Conservation (phyloP, 2,797 vertebrate species). For the Oreortyx pictus region DNA sequence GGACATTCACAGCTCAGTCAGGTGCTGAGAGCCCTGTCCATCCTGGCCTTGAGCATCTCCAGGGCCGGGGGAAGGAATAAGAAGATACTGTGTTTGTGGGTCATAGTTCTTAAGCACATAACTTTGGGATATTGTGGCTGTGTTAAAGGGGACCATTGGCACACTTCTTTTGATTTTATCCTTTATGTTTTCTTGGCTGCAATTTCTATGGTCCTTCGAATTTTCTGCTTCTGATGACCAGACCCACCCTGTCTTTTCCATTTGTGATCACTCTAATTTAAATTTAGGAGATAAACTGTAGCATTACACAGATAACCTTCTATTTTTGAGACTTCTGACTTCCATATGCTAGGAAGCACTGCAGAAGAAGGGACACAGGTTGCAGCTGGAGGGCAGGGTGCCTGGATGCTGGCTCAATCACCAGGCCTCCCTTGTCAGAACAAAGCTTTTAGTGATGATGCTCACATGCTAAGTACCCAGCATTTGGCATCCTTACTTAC, state of each 20-base stretch:
- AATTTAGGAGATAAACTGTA: background rate
- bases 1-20: no score
- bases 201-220: background rate
- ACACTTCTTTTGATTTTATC: background rate
- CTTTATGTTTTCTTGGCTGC: background rate
- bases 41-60: no score
- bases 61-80: background rate
- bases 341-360: background rate
- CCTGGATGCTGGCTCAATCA: rapidly evolving
- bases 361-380: background rate
- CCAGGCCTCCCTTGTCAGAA: rapidly evolving
- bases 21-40: no score
- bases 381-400: background rate
- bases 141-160: background rate
- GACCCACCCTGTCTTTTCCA: no score
- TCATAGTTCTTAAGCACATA: background rate
- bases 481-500: background rate
- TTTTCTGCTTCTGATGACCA: background rate
- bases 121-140: background rate
- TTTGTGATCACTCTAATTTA: background rate
- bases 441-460: background rate
- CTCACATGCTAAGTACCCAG: background rate
- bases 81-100: background rate
- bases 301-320: background rate
- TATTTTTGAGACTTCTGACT: no score